A percentile compares a stretch with the other conserved stretches of the same genome.
Evolutionary conservation across 2,888 invertebrate genomes (phyloP).

Genomic region (Clistopyga incitator): DNA sequence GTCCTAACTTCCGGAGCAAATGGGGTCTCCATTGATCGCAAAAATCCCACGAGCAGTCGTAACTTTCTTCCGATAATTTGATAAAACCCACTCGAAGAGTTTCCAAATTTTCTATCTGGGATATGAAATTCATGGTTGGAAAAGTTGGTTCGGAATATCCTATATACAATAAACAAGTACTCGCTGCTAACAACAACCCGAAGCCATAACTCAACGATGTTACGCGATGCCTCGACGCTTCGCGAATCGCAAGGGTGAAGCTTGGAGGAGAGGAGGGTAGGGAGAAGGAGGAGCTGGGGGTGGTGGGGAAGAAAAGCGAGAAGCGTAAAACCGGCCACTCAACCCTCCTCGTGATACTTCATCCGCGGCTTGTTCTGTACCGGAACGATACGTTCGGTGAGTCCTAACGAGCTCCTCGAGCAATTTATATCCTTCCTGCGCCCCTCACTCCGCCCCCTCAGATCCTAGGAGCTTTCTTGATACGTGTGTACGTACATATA

Average conservation of each 20-base stretch:
- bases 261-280: background rate
- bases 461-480: slow-evolving; percentile 16
- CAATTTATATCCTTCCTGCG: slow-evolving; percentile 56
- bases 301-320: slow-evolving; percentile 44
- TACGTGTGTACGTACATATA: background rate
- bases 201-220: slow-evolving; percentile 55
- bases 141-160: background rate
- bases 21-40: no score
- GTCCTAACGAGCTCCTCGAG: slow-evolving; percentile 60
- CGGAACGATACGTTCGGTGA: slow-evolving; percentile 59
- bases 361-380: slow-evolving; percentile 46
- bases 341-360: slow-evolving; percentile 53
- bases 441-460: background rate
- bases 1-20: no score
- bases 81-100: background rate
- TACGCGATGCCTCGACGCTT: slow-evolving; percentile 58
- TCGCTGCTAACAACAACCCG: slow-evolving; percentile 24
- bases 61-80: background rate
- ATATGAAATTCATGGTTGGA: background rate
- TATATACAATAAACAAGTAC: slow-evolving; percentile 5
- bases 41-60: no score
- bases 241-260: slow-evolving; percentile 39
- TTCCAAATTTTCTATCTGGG: background rate
- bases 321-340: slow-evolving; percentile 60
- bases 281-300: background rate